Percentiles rank a stretch among this genome's conserved stretches.
Evolutionary conservation across 2,888 invertebrate genomes (phyloP).

Genomic region (Alitta virens): DNA sequence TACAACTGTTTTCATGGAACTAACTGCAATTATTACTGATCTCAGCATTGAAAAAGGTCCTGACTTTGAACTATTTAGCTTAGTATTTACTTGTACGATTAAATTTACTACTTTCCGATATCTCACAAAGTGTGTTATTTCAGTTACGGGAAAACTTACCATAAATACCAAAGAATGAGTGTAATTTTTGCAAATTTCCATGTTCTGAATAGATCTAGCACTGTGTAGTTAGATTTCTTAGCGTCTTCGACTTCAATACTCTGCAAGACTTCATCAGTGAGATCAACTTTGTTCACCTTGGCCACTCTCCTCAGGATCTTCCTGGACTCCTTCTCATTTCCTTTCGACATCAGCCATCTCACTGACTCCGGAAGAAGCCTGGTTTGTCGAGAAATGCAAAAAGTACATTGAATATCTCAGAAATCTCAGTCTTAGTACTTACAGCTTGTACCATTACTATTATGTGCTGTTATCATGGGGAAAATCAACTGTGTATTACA

Average conservation of each 20-base stretch:
- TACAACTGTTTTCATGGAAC: too few species aligned
- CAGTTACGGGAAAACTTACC: slow-evolving; percentile 22
- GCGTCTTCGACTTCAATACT: background rate
- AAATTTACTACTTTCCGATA: too few species aligned
- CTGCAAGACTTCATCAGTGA: slow-evolving; percentile 7
- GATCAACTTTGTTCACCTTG: slow-evolving; percentile 65
- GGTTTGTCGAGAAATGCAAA: background rate
- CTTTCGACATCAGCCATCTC: slow-evolving; percentile 16
- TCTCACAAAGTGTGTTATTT: background rate
- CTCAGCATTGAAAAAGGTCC: too few species aligned
- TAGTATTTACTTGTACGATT: too few species aligned
- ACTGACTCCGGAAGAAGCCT: slow-evolving; percentile 22
- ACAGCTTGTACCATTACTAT: too few species aligned
- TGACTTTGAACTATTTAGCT: too few species aligned
- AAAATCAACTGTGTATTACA: too few species aligned
- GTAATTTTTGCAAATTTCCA: slow-evolving; percentile 29
- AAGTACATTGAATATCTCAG: too few species aligned
- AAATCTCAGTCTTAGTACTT: too few species aligned
- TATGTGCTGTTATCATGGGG: too few species aligned
- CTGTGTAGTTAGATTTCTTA: slow-evolving; percentile 1
- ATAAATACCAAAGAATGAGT: slow-evolving; percentile 34
- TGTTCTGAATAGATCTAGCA: slow-evolving; percentile 29
- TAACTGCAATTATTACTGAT: too few species aligned
- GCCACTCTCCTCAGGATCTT: slow-evolving; percentile 73
- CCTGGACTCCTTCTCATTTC: slow-evolving; percentile 75